A percentile compares a stretch with the other conserved stretches of the same genome.
Evolutionary conservation across 2,888 invertebrate genomes (phyloP).

Genomic region (Hemistola chrysoprasaria): DNA sequence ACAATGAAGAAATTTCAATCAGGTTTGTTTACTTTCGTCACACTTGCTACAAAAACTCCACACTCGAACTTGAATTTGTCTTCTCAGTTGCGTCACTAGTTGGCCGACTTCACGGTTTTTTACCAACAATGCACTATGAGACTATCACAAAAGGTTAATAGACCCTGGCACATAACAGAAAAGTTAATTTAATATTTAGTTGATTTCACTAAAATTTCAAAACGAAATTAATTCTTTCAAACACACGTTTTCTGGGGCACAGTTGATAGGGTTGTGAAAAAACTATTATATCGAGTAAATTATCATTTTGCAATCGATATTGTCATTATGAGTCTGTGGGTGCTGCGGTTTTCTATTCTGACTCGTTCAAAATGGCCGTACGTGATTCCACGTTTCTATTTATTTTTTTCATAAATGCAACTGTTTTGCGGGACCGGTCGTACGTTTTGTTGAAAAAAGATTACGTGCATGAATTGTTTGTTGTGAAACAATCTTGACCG

Average conservation of each 20-base stretch:
- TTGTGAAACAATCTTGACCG: constrained; percentile 24
- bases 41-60: constrained; percentile 27
- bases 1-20: constrained; percentile 34
- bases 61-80: constrained; percentile 57
- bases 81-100: constrained; percentile 34
- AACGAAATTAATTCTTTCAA: constrained; percentile 61
- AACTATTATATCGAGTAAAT: constrained; percentile 71
- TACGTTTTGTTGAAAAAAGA: constrained; percentile 59
- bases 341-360: constrained; percentile 70
- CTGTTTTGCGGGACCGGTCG: constrained; percentile 63
- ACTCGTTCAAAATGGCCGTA: constrained; percentile 62
- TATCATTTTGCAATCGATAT: constrained; percentile 75
- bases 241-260: constrained; percentile 56
- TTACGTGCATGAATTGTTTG: constrained; percentile 50
- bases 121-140: constrained; percentile 45
- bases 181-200: constrained; percentile 70
- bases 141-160: constrained; percentile 60
- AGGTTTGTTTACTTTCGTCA: constrained; percentile 50
- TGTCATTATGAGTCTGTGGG: constrained; percentile 71
- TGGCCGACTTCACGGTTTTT: constrained; percentile 66
- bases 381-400: constrained; percentile 68
- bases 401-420: constrained; percentile 50
- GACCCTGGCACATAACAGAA: constrained; percentile 40
- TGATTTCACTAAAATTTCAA: constrained; percentile 73
- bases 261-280: constrained; percentile 58